Base-by-base conservation (phyloP, 2,888 invertebrate species). In the Cistogaster globosa region DNA sequence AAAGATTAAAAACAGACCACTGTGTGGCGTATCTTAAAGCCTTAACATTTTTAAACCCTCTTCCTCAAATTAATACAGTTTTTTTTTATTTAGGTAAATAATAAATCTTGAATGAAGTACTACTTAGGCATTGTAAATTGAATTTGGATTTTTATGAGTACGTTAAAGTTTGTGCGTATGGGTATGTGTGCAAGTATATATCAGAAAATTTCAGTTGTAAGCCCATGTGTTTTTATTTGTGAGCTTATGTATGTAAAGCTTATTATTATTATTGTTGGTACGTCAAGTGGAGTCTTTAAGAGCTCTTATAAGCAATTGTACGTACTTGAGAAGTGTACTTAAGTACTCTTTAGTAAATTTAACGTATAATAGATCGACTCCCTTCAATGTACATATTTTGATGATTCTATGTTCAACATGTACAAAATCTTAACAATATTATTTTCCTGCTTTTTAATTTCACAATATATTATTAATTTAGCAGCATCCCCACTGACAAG, bases 281-380 rank as follows among this genome's bases (percentile, higher is more conserved):
- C 72, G 80, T 74, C 79, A 80, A 80, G 80, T 74, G 80, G 32
- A 72, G 72, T 74, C 38, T 42, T 80, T 74, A 68, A 80, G 74
- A 67, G 67, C 74, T 67, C 74, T 80, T 68, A 80, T 60, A 74
- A 60, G 48, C 67, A 80, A 74, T 80, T 74, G 72, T 42, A 55
- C 20, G 42, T 68, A 80, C 67, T 74, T 80, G 42, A 74, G 53
- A 67, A 74, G 67, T 74, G 53, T 53, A 68, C 80, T 80, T 80
- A 74, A 80, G 67, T 60, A 67, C 67, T 45, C 80, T 42, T 60
- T 74, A 20, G 58, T 55, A 74, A 80, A 80, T 74, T 80, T 74
- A 67, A 60, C 60, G 45, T 80, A 53, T 45, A 68, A 74, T 55
- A 67, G 20, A 42, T 22, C 65, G 62, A 45, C 62, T 60, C 72